These are phyloP conservation scores for Prionchulus punctatus DNA, from an alignment of 2,888 invertebrate genomes.

Conservation along the genomic window DNA sequence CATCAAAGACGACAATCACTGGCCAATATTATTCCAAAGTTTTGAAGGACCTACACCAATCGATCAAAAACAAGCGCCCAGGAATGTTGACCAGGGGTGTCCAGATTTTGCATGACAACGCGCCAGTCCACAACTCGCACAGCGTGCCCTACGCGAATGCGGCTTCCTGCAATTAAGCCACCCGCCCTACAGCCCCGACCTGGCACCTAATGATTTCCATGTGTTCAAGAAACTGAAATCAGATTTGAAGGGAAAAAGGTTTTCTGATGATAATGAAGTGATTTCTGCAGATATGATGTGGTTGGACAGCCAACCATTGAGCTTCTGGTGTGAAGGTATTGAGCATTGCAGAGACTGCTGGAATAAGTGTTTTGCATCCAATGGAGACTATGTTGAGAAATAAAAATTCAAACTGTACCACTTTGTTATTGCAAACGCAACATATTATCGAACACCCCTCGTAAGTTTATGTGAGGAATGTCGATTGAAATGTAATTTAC, in stretches of 20 bases:
- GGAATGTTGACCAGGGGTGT: neutral
- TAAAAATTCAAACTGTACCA: too few relatives aligned
- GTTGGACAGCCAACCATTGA: neutral
- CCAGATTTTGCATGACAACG: neutral
- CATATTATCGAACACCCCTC: too few relatives aligned
- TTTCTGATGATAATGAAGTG: neutral
- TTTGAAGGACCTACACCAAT: neutral
- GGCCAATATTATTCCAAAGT: neutral
- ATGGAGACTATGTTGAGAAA: too few relatives aligned
- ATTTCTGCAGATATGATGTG: neutral
- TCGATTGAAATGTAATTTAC: too few relatives aligned
- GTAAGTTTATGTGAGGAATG: too few relatives aligned
- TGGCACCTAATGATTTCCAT: neutral
- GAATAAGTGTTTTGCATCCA: too few relatives aligned
- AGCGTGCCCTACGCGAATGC: neutral
- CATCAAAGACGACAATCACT: neutral
- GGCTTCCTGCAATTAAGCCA: neutral
- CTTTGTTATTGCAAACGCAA: too few relatives aligned
- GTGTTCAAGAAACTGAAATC: neutral
- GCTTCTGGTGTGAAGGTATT: neutral
- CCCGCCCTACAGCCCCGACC: neutral
- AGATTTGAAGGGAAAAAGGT: neutral
- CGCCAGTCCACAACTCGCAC: neutral
- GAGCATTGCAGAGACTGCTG: neutral
- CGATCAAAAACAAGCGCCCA: neutral